phyloP scores from a whole-genome alignment of 2,113 vertebrate genomes.

The Tichodroma muraria region DNA sequence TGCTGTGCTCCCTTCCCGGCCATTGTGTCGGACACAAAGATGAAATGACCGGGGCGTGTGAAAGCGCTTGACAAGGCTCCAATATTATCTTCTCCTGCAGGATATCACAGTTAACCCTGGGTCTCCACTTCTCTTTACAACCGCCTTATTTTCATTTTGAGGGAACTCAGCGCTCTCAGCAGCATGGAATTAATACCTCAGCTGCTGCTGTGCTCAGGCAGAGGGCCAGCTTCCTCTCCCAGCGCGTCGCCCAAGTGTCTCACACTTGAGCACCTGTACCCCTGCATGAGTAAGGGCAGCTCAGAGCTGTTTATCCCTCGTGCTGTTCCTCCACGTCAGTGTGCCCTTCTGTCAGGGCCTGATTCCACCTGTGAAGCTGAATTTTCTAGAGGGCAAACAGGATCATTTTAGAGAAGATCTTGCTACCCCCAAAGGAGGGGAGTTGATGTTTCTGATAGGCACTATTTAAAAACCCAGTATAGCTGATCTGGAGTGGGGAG shows the following conservation, averaged over 20 bases:
- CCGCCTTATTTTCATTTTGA: background rate
- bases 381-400: background rate
- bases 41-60: background rate
- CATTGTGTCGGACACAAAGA: background rate
- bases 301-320: background rate
- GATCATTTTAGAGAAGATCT: background rate
- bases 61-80: background rate
- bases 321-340: background rate
- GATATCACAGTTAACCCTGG: background rate
- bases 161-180: fast-evolving
- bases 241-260: fast-evolving
- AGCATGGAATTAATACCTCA: background rate
- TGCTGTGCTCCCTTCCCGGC: background rate
- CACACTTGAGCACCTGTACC: background rate
- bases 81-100: constrained; percentile 19
- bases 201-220: background rate
- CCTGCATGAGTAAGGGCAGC: background rate
- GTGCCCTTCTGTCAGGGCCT: background rate
- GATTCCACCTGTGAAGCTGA: background rate
- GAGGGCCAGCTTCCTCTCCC: background rate
- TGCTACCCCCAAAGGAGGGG: background rate
- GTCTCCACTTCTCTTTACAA: background rate
- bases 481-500: background rate
- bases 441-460: background rate
- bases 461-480: background rate